Base-by-base conservation (phyloP, 1,140 invertebrate species). In the Piezodorus guildinii region DNA sequence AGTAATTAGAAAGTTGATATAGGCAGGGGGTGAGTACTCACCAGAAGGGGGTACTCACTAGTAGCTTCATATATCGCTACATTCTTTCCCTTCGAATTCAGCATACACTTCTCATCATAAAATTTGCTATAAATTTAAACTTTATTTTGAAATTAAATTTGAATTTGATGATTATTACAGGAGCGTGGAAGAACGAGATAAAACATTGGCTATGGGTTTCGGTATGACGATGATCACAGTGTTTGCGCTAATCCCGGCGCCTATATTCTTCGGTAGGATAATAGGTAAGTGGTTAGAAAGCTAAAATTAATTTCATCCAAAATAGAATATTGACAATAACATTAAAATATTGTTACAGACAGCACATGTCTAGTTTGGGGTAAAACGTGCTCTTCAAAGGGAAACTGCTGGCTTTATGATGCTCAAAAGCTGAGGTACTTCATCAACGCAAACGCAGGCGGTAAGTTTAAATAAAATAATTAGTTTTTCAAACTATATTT, bases 361-460 rank as follows among this genome's bases (percentile, higher is more conserved):
- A 62, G 60, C 44, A 80, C 83, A 16, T 87, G 85, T 69, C 69
- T 86, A 2, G 81, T 87, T 15, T 87, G 85, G 85, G 85, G 85
- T 16, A 85, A 84, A 71, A 86, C 85, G 12, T 87, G 85, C 69
- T 76, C 79, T 4, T 82, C 81, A 59, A 85, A 78, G 46, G 85
- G 85, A 60, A 87, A 87, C 69, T 87, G 85, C 71, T 87, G 85
- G 85, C 72, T 86, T 0, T 87, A 86, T 68, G 81, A 86, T 71
- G 80, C 82, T 8, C 78, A 80, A 17, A 16, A 76, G 23, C 72
- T 87, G 68, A 77, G 84, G 70, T 83, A 84, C 67, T 76, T 79
- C 17, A 70, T 86, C 25, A 85, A 85, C 72, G 81, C 83, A 51
- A 85, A 81, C 15, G 81, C 85, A 27, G 83, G 78, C 65, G 73